Conservation (phyloP, 2,888 invertebrate genomes). For the Autographa pulchrina region DNA sequence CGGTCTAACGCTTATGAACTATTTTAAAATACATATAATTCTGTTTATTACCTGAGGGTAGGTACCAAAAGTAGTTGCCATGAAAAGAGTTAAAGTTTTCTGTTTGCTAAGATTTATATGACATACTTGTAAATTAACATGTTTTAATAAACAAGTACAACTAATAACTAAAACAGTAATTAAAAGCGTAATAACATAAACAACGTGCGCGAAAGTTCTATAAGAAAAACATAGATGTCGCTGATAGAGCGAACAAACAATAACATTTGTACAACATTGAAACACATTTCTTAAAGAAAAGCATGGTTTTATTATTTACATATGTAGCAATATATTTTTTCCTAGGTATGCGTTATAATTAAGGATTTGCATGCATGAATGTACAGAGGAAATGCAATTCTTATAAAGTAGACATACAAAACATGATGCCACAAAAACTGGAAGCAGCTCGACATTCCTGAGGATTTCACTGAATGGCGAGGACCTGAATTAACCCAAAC, state of each 20-base stretch:
- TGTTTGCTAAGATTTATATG: too few species aligned
- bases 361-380: not conserved
- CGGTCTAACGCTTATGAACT: too few species aligned
- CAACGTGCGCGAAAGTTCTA: not conserved
- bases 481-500: constrained; percentile 38
- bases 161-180: not conserved
- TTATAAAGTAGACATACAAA: not conserved
- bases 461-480: constrained; percentile 50
- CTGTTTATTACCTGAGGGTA: too few species aligned
- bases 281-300: not conserved
- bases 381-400: not conserved
- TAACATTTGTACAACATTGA: not conserved
- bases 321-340: not conserved
- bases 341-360: not conserved
- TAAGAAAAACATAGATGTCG: not conserved
- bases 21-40: too few species aligned
- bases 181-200: not conserved
- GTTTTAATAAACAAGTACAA: too few species aligned
- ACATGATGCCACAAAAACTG: constrained; percentile 29
- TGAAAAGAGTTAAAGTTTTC: too few species aligned
- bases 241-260: not conserved
- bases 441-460: constrained; percentile 17
- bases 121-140: too few species aligned
- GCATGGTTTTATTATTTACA: not conserved
- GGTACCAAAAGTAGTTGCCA: too few species aligned